These are phyloP conservation scores for Orestias chungarensis DNA, from an alignment of 2,797 vertebrate genomes.

Conservation along the genomic window DNA sequence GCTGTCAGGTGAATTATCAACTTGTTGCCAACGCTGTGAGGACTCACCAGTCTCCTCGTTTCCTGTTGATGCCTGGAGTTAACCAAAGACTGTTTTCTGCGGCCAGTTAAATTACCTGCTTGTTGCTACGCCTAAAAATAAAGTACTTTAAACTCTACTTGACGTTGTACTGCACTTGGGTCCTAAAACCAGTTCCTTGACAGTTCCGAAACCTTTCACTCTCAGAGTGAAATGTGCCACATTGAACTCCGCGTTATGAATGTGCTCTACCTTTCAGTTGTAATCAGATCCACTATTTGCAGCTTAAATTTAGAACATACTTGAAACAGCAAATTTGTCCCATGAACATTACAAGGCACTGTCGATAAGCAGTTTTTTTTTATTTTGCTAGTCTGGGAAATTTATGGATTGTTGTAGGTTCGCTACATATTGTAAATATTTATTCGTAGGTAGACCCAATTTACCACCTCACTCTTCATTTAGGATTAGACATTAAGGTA, in stretches of 20 bases:
- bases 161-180: no score
- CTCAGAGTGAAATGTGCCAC: conserved; percentile 25
- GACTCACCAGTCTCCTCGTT: no score
- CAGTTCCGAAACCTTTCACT: conserved; percentile 19
- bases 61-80: no score
- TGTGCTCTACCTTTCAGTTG: conserved; percentile 16
- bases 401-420: conserved; percentile 24
- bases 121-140: no score
- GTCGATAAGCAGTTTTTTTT: background rate
- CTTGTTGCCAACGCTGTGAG: no score
- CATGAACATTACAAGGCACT: background rate
- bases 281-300: conserved; percentile 31
- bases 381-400: conserved; percentile 6
- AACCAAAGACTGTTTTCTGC: no score
- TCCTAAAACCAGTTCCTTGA: no score
- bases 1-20: no score
- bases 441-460: conserved; percentile 77
- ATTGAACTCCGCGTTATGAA: conserved; percentile 1
- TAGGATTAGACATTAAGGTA: conserved; percentile 82
- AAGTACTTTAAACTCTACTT: no score
- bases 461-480: conserved; percentile 83
- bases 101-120: no score
- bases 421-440: conserved; percentile 38
- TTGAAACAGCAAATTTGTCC: conserved; percentile 20
- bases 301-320: background rate